Evolutionary conservation across 2,797 vertebrate species (phyloP), one percentile per base, ranked within the genome.

Genomic region (Pelodytes ibericus): DNA sequence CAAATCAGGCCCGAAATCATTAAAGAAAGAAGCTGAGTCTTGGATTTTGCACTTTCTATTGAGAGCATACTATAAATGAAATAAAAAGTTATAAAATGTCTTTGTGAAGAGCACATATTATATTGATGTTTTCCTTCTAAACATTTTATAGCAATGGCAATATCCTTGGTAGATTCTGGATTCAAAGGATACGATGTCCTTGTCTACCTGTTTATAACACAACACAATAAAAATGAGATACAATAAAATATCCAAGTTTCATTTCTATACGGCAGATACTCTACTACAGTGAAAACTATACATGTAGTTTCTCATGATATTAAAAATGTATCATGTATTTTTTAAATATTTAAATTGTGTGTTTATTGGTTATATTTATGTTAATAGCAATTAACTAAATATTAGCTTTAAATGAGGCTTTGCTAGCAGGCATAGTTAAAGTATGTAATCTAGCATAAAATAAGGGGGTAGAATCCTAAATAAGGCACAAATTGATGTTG

Each of bases 31-130:
- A 67, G 62, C 33, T 57, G 27, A 60, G 56, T 49, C 56, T 30
- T 30, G 56, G n/a, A n/a, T 59, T 60, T 72, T 69, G 30, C 2
- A 41, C 62, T 61, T 31, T 26, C 56, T 67, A 72, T 67, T 66
- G 68, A 33, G 49, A 77, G 51, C 9, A 26, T 20, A 27, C 49
- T 72, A 61, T 27, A 77, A 72, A 66, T 77, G 51, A 77, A 60
- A 77, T 71, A 76, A 67, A 60, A 67, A 47, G 63, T 41, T 75
- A 75, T 68, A 60, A 66, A 59, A 72, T 15, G 26, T n/a, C 61
- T 65, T 30, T 66, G 51, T 77, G 69, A 77, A 72, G 65, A 71
- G 65, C 60, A 66, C 24, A 49, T 64, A 62, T 76, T 71, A 71
- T 59, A 72, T 71, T 72, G 29, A 72, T 65, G 63, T 24, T 59